A percentile compares a stretch with the other conserved stretches of the same genome.
Conservation (phyloP, 2,888 invertebrate species). For the Andrena bicolor region DNA sequence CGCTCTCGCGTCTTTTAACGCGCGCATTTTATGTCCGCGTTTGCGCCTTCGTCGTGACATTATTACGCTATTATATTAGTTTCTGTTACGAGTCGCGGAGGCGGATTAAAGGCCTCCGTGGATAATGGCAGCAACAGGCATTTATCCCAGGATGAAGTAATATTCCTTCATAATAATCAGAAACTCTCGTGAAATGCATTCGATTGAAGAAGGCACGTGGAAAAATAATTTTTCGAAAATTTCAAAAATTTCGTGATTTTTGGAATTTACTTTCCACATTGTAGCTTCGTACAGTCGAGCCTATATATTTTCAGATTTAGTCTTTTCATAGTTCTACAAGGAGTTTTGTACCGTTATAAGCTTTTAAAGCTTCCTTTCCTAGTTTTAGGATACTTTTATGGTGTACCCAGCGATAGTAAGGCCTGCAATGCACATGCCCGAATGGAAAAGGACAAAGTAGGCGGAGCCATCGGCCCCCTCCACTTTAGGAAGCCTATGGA, state of each 20-base stretch:
- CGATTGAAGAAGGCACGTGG: not conserved
- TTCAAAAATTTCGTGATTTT: not conserved
- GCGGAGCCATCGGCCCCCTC: no score
- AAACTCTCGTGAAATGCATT: not conserved
- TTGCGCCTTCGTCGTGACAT: constrained; percentile 46
- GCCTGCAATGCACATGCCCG: no score
- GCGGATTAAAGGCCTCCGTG: constrained; percentile 61
- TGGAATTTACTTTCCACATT: no score
- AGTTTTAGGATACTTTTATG: no score
- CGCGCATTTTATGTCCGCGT: constrained; percentile 43
- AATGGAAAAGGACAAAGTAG: no score
- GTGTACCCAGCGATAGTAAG: no score
- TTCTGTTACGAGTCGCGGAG: constrained; percentile 45
- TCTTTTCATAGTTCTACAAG: no score
- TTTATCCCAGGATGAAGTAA: constrained; percentile 46
- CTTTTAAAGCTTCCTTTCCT: no score
- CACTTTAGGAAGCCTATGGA: no score
- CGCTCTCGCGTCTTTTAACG: constrained; percentile 29
- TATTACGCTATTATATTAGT: constrained; percentile 55
- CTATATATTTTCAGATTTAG: no score
- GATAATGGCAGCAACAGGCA: constrained; percentile 39
- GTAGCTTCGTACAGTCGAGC: no score
- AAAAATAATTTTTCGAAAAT: not conserved
- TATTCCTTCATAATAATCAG: constrained; percentile 14
- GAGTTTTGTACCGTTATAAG: no score